phyloP scores from a whole-genome alignment of 2,797 vertebrate genomes.

The Ispidina picta region DNA sequence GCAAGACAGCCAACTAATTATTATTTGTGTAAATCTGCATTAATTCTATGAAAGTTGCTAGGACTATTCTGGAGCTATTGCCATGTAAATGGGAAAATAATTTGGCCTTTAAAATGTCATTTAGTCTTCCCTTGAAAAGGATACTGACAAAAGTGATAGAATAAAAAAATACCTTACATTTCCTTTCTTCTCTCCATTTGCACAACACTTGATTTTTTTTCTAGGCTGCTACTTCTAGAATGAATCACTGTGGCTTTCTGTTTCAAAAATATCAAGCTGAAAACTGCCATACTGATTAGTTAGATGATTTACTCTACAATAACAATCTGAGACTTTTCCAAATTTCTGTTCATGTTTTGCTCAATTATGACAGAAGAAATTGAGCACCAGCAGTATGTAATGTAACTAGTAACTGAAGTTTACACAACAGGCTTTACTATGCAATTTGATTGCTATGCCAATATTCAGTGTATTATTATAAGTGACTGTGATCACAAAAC shows the following conservation, averaged over 20 bases:
- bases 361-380: background rate
- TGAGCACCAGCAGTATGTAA: background rate
- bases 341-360: background rate
- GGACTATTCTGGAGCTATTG: background rate
- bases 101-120: conserved; percentile 10
- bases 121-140: conserved; percentile 4
- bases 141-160: conserved; percentile 17
- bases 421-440: background rate
- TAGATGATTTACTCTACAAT: background rate
- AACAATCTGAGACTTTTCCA: background rate
- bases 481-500: background rate
- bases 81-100: background rate
- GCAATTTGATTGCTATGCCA: background rate
- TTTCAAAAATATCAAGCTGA: background rate
- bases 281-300: background rate
- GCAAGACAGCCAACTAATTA: background rate
- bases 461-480: background rate
- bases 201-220: background rate
- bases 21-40: background rate
- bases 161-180: background rate
- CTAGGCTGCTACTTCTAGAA: background rate
- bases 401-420: background rate
- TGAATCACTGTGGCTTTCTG: background rate
- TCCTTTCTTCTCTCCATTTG: background rate
- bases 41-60: background rate